Evolutionary conservation across 2,113 vertebrate species (phyloP), one percentile per base, ranked within the genome.

Genomic region (Nanorana parkeri): DNA sequence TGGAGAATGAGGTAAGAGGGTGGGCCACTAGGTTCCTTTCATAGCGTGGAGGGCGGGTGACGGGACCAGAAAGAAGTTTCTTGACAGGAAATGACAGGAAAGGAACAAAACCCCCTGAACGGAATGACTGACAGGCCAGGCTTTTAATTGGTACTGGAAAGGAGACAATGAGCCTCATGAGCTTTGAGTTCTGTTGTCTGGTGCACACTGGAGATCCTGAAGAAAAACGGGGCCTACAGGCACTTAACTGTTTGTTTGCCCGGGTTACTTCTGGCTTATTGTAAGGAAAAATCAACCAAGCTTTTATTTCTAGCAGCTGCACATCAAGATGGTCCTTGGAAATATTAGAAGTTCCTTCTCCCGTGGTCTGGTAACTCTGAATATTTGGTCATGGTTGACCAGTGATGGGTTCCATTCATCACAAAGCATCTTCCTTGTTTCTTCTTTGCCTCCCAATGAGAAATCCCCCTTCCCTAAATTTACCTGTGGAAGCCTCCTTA

Each of bases 1-100:
- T 58, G 51, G 68, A 20, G 78, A 47, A 71, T 81, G 67, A 81
- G 78, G 78, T 81, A 81, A 72, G 78, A 81, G 58, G 68, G 68
- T 64, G 55, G 78, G 68, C 28, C 69, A 20, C 67, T 8, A 11
- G 5, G n/a, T 72, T 72, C 68, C 54, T 72, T 80, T 74, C 69
- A 74, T 74, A 66, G 71, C 69, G 56, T 29, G 41, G 55, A 47
- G 66, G 78, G 51, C 52, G 69, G 41, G 24, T n/a, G 68, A 19
- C 60, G 51, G 28, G 60, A 29, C 55, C 52, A 82, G 55, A 82
- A 72, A 80, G 29, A 55, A 58, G 52, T 65, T 67, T 74, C 68
- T 82, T 82, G 71, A 83, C 80, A 83, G 80, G 80, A 83, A 76
- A 83, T 83, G 80, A 76, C 71, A 83, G 71, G 24, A 76, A 66